Base-by-base conservation (phyloP, 2,113 vertebrate species). In the Nycticebus coucang region DNA sequence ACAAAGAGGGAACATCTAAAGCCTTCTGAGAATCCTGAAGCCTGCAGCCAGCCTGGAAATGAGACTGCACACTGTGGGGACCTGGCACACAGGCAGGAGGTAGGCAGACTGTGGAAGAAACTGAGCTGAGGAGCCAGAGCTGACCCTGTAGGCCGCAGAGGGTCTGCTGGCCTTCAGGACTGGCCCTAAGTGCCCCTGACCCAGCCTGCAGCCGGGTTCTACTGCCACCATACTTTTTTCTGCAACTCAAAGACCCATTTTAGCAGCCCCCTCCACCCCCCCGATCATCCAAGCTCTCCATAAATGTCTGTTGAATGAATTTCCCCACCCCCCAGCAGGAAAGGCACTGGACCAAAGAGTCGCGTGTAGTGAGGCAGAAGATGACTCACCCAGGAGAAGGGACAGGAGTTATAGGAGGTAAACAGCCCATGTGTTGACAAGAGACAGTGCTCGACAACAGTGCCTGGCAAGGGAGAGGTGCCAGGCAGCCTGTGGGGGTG, bases 381-480 rank as follows among this genome's bases (percentile, higher is more conserved):
- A 94, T 97, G 97, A 97, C 92, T 98, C 96, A 97, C n/a, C 0
- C 10, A 5, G 79, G 3, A 19, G 77, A 59, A 41, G 86, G 80
- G 91, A 88, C 74, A 60, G 75, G 66, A 85, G 62, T 11, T 50
- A 50, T 50, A 50, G 22, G 89, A 91, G 83, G 92, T 90, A 97
- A 97, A 96, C 85, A 97, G 94, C 60, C 45, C 0, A 0, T 9
- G 15, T 93, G 85, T 88, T 84, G 78, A 97, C 64, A 64, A 78
- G 84, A 97, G 35, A 68, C 89, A 96, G 82, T 80, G 64, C 60
- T 77, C 91, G 35, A 88, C 37, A 8, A 55, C 12, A 82, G 74
- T 50, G 14, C 41, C 94, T 86, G 86, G 60, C 13, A 8, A 84
- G 41, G 59, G 28, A 84, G 35, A 41, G 15, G 83, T 53, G 59